Evolutionary conservation across 2,888 invertebrate genomes (phyloP).

Genomic region (Meganola albula): DNA sequence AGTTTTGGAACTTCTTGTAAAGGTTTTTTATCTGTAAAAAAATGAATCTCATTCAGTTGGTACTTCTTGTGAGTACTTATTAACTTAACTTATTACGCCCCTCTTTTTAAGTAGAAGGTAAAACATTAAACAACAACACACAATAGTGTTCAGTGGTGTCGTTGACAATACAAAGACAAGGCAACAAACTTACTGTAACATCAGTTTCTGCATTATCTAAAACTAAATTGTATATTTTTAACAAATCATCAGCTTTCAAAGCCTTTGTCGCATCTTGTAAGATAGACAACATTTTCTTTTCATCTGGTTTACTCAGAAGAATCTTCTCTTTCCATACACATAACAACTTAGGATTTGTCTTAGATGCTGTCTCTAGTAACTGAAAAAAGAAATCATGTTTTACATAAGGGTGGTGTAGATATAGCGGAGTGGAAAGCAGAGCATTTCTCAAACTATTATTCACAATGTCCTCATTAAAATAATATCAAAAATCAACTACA

Average conservation of each 20-base stretch:
- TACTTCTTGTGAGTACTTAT: no score
- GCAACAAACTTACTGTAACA: slow-evolving; percentile 56
- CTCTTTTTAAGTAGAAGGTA: no score
- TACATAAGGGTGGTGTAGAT: no score
- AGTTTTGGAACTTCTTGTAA: slow-evolving; percentile 59
- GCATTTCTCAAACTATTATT: no score
- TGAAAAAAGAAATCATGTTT: slow-evolving; percentile 35
- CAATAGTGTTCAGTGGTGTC: no score
- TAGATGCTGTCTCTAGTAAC: slow-evolving; percentile 52
- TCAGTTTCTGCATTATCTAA: slow-evolving; percentile 51
- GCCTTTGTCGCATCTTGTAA: slow-evolving; percentile 52
- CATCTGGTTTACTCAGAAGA: slow-evolving; percentile 45
- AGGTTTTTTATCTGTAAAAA: slow-evolving; percentile 56
- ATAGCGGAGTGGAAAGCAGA: no score
- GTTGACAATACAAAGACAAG: no score
- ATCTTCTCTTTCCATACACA: slow-evolving; percentile 60
- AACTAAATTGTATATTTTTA: slow-evolving; percentile 53
- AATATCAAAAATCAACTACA: no score
- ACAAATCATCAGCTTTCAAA: slow-evolving; percentile 45
- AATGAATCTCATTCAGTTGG: no score
- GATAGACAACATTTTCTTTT: slow-evolving; percentile 47
- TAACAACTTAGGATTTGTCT: slow-evolving; percentile 41
- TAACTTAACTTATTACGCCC: no score
- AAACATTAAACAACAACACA: no score
- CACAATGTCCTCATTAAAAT: no score